Conservation (phyloP, 2,888 invertebrate genomes). For the Laothoe populi region DNA sequence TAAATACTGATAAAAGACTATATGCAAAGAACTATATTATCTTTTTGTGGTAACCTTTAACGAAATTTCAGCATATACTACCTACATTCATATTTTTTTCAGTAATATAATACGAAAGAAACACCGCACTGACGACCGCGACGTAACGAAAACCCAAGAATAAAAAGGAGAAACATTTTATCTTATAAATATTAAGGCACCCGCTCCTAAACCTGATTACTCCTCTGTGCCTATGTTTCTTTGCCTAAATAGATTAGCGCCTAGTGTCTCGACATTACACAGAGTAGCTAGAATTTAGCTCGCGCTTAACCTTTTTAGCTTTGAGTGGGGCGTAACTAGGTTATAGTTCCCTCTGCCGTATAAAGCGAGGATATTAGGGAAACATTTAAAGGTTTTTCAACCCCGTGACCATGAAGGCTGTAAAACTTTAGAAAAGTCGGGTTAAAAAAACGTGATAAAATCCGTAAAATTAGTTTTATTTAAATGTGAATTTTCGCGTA, state of each 20-base stretch:
- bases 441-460: no score
- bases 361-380: conserved; percentile 16
- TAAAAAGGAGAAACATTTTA: conserved; percentile 2
- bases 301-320: conserved; percentile 28
- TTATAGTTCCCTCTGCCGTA: conserved; percentile 19
- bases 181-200: conserved; percentile 5
- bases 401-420: not conserved
- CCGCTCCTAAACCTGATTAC: conserved; percentile 18
- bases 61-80: not conserved
- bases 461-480: no score
- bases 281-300: conserved; percentile 26
- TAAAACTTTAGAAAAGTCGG: no score
- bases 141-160: not conserved
- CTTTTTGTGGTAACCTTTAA: not conserved
- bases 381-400: conserved; percentile 9
- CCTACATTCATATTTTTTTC: not conserved
- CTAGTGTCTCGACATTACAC: conserved; percentile 24
- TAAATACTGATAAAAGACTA: not conserved
- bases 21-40: not conserved
- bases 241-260: conserved; percentile 28
- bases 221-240: conserved; percentile 23
- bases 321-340: conserved; percentile 24
- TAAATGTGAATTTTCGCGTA: no score
- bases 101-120: not conserved
- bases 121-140: not conserved